Evolutionary conservation across 2,113 vertebrate genomes (phyloP).

Genomic region (Lonchura striata): DNA sequence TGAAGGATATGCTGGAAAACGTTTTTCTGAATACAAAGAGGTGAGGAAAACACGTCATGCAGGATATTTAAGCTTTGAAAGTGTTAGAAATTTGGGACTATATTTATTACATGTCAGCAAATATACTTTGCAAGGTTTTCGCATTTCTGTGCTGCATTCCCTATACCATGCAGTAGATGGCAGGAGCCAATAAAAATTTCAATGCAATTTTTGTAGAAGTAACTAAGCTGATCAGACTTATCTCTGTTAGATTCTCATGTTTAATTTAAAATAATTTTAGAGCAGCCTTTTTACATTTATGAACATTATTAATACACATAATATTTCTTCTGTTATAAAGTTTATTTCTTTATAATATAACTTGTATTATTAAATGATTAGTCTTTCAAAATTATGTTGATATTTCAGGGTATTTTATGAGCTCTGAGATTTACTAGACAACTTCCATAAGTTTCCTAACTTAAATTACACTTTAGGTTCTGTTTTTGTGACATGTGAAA

Average conservation of each 20-base stretch:
- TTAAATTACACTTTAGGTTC: neutral
- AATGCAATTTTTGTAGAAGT: neutral
- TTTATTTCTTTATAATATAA: constrained; percentile 32
- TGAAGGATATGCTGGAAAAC: neutral
- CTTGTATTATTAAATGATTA: constrained; percentile 36
- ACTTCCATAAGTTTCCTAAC: neutral
- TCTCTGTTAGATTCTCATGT: neutral
- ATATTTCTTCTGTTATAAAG: neutral
- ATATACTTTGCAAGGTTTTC: neutral
- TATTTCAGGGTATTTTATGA: neutral
- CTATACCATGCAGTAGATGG: constrained; percentile 41
- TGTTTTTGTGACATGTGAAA: neutral
- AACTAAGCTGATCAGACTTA: neutral
- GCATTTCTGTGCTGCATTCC: neutral
- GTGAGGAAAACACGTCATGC: neutral
- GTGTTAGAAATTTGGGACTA: neutral
- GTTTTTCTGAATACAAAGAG: neutral
- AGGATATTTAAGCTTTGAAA: neutral
- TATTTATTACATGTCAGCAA: neutral
- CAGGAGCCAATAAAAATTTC: constrained; percentile 13
- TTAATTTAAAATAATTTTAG: constrained; percentile 36
- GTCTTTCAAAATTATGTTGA: constrained; percentile 11
- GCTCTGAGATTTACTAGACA: neutral
- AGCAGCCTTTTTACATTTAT: neutral
- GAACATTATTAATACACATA: neutral